These are phyloP conservation scores for Patiria pectinifera DNA, from an alignment of 53 echinoderm and acorn worm species.

Conservation along the genomic window DNA sequence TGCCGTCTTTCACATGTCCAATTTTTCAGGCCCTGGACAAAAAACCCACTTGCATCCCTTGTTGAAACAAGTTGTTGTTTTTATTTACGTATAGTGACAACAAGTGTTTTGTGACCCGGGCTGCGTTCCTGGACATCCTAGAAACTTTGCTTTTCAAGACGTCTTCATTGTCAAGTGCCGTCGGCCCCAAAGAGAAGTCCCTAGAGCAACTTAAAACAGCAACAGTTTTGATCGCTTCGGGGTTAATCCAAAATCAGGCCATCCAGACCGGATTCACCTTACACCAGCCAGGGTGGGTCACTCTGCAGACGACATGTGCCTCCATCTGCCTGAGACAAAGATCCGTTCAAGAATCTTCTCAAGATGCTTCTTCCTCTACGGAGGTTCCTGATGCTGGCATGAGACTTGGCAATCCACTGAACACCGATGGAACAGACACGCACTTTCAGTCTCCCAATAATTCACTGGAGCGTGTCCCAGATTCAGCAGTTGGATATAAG, in stretches of 20 bases:
- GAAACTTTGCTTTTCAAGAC: constrained; percentile 59
- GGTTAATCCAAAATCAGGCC: constrained; percentile 12
- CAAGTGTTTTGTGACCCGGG: constrained; percentile 78
- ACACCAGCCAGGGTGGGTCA: constrained; percentile 60
- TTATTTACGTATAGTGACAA: constrained; percentile 66
- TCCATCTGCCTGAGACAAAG: constrained; percentile 3
- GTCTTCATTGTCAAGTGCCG: constrained; percentile 37
- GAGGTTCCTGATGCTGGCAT: background rate
- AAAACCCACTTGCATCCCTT: too few species aligned
- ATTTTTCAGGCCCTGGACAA: too few species aligned
- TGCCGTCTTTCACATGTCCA: too few species aligned
- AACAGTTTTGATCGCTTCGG: constrained; percentile 1
- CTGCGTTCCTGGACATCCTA: constrained; percentile 78
- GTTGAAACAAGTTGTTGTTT: background rate
- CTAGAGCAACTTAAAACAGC: background rate
- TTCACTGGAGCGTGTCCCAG: background rate
- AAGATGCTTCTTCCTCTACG: background rate
- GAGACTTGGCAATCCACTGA: background rate
- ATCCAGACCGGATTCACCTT: background rate
- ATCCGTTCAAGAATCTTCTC: background rate
- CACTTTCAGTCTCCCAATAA: background rate
- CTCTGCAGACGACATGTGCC: constrained; percentile 64
- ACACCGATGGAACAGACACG: background rate
- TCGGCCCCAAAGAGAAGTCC: background rate
- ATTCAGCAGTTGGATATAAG: background rate